These are phyloP conservation scores for Myotis yumanensis DNA, from an alignment of 2,113 vertebrate genomes.

Conservation along the genomic window DNA sequence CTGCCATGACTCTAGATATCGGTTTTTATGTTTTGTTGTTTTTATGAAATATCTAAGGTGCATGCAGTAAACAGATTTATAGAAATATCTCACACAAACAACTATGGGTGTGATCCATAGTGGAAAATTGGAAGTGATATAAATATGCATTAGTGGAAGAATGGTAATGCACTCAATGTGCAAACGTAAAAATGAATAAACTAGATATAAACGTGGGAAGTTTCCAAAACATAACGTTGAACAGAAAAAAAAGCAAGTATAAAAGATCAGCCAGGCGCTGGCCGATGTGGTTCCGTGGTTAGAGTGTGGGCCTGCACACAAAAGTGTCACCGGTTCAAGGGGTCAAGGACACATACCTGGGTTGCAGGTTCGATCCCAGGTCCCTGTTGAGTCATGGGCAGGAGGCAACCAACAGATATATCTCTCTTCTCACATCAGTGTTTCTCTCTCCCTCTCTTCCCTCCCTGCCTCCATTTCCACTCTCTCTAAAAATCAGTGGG, in stretches of 20 bases:
- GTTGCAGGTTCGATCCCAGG: no score
- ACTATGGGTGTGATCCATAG: not conserved
- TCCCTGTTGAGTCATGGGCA: no score
- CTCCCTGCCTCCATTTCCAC: no score
- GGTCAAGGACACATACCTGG: no score
- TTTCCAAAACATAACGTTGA: not conserved
- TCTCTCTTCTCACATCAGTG: no score
- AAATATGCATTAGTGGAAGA: not conserved
- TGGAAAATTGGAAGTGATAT: not conserved
- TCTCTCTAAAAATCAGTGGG: no score
- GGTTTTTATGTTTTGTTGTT: not conserved
- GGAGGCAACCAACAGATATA: no score
- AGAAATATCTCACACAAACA: not conserved
- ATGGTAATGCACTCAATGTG: not conserved
- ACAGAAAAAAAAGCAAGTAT: not conserved
- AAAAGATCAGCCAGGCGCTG: no score
- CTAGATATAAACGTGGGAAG: not conserved
- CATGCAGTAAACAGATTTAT: not conserved
- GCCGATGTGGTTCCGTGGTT: no score
- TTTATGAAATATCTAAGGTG: not conserved
- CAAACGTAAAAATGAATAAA: not conserved
- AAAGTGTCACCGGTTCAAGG: no score
- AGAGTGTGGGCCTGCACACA: no score
- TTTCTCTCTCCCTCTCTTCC: no score
- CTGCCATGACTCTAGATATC: not conserved